phyloP scores from a whole-genome alignment of 1,140 invertebrate genomes.

The Caligus rogercresseyi region DNA sequence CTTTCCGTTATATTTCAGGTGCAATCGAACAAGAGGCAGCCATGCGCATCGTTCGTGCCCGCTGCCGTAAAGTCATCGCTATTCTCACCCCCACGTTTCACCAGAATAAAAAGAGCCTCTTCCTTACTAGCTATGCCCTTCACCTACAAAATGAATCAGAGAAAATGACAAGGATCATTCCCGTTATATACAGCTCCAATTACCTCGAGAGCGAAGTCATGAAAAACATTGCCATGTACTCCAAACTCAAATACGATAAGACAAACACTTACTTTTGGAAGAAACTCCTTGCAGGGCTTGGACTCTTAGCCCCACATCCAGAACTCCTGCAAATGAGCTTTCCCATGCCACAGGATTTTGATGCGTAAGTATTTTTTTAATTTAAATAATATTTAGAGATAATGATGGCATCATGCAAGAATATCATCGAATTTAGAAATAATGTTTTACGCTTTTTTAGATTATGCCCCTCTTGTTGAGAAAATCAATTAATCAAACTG shows the following conservation, averaged over 20 bases:
- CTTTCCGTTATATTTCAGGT: too few species aligned
- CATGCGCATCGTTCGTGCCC: neutral
- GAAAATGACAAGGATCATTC: neutral
- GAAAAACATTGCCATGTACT: neutral
- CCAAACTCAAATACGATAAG: neutral
- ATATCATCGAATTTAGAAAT: too few species aligned
- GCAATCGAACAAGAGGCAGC: neutral
- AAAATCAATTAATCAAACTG: too few species aligned
- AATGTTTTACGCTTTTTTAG: too few species aligned
- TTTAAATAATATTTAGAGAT: too few species aligned
- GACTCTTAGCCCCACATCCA: neutral
- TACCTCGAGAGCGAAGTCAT: neutral
- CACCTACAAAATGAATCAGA: neutral
- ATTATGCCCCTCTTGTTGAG: too few species aligned
- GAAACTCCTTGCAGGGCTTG: neutral
- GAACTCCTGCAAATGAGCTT: neutral
- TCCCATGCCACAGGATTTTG: neutral
- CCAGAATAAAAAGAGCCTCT: neutral
- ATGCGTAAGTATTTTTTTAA: neutral
- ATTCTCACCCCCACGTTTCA: neutral
- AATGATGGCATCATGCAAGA: too few species aligned
- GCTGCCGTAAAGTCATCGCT: neutral
- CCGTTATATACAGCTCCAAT: neutral
- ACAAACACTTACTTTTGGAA: neutral
- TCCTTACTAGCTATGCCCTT: neutral